A percentile compares a stretch with the other conserved stretches of the same genome.
Evolutionary conservation across 1,140 invertebrate species (phyloP).

Genomic region (Anastrepha obliqua): DNA sequence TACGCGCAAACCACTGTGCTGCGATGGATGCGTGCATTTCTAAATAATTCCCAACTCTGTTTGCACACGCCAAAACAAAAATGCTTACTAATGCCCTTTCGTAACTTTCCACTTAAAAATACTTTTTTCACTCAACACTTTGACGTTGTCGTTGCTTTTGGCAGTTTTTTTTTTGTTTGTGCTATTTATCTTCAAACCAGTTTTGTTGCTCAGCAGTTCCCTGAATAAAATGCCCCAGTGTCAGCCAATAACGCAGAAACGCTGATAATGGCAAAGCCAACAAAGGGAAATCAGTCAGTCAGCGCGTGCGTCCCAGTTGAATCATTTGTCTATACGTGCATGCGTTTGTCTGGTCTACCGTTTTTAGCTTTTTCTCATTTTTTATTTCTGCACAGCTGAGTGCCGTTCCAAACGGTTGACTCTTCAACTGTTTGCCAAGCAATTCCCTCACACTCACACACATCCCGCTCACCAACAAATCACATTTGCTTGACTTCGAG

Average conservation of each 20-base stretch:
- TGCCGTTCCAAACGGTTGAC: slow-evolving; percentile 6
- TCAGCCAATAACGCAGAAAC: not conserved
- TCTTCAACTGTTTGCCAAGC: slow-evolving; percentile 33
- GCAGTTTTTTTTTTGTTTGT: not conserved
- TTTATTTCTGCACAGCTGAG: slow-evolving; percentile 5
- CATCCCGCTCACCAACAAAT: not conserved
- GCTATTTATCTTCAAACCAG: not conserved
- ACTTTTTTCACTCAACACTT: not conserved
- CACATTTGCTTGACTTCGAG: slow-evolving; percentile 10
- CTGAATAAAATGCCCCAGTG: not conserved
- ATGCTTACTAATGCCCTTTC: no score
- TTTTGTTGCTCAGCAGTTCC: not conserved
- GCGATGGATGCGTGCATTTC: no score
- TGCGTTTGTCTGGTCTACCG: slow-evolving; percentile 6
- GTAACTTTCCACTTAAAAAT: not conserved
- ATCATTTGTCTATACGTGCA: not conserved
- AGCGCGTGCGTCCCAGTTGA: slow-evolving; percentile 22
- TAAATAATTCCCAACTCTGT: no score
- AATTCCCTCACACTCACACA: not conserved
- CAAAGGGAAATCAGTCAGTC: not conserved
- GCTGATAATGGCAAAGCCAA: not conserved
- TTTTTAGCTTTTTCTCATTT: not conserved
- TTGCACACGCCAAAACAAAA: no score
- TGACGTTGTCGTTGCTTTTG: not conserved
- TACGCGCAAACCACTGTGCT: no score